A percentile compares a stretch with the other conserved stretches of the same genome.
Evolutionary conservation across 1,140 invertebrate genomes (phyloP).

Genomic region (Drosophila bocqueti): DNA sequence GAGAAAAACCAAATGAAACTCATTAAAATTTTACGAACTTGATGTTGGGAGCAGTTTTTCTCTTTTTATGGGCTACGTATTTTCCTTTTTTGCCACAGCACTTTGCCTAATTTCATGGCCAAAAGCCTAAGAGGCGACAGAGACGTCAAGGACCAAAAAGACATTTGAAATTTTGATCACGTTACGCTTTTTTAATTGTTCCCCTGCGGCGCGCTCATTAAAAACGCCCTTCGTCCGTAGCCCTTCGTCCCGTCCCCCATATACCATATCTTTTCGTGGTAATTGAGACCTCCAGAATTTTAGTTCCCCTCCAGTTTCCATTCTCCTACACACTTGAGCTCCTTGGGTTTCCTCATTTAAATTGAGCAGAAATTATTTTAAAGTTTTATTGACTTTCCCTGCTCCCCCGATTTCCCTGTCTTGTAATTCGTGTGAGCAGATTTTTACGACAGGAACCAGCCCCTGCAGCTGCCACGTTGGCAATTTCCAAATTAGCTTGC

Average conservation of each 20-base stretch:
- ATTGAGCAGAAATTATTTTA: conserved; percentile 63
- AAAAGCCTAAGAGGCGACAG: conserved; percentile 47
- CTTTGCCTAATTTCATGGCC: conserved; percentile 76
- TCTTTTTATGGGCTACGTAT: conserved; percentile 70
- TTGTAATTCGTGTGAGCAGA: conserved; percentile 23
- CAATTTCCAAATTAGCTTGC: conserved; percentile 71
- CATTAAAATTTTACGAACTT: conserved; percentile 83
- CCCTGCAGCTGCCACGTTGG: conserved; percentile 27
- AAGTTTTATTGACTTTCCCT: conserved; percentile 72
- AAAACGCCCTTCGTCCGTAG: conserved; percentile 14
- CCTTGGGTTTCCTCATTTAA: conserved; percentile 44
- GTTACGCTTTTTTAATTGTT: conserved; percentile 82
- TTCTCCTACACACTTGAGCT: background rate
- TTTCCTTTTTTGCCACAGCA: conserved; percentile 52
- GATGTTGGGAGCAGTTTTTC: conserved; percentile 75
- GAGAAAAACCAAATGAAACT: conserved; percentile 70
- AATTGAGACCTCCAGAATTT: conserved; percentile 65
- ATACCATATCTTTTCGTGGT: conserved; percentile 36
- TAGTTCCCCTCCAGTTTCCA: conserved; percentile 20
- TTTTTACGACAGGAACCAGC: conserved; percentile 40
- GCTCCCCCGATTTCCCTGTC: background rate
- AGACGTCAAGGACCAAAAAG: conserved; percentile 73
- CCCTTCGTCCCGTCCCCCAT: background rate
- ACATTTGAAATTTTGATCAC: conserved; percentile 82
- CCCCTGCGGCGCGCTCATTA: conserved; percentile 77